Conservation (phyloP, 2,797 vertebrate genomes). For the Lycodopsis pacificus region DNA sequence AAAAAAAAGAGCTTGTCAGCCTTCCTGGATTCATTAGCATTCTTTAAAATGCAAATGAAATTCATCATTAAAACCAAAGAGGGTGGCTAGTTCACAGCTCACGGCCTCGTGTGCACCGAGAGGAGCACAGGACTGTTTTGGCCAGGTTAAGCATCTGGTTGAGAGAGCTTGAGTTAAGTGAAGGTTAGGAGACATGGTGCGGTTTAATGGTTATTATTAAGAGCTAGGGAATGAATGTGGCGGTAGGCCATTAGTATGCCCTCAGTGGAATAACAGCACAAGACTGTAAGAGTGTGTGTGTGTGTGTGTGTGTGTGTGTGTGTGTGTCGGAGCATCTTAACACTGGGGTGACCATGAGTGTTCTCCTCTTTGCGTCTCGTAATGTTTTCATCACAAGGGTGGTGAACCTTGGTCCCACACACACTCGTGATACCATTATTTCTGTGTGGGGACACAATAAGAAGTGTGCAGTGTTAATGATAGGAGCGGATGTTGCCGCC, state of each 20-base stretch:
- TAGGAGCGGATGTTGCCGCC: conserved; percentile 34
- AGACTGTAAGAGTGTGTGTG: conserved; percentile 39
- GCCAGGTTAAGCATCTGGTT: conserved; percentile 67
- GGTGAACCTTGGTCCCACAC: conserved; percentile 29
- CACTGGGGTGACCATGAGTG: conserved; percentile 34
- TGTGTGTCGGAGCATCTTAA: conserved; percentile 34
- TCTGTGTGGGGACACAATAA: conserved; percentile 19
- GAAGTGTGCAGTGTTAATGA: conserved; percentile 49
- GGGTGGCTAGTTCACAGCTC: conserved; percentile 50
- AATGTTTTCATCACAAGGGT: conserved; percentile 53
- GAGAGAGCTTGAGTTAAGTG: conserved; percentile 46
- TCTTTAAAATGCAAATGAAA: conserved; percentile 76
- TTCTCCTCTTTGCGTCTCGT: conserved; percentile 40
- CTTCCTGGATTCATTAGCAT: conserved; percentile 36
- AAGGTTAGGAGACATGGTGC: conserved; percentile 58
- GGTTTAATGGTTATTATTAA: conserved; percentile 66
- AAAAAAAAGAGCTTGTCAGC: conserved; percentile 55
- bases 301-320: conserved; percentile 39
- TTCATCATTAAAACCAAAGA: conserved; percentile 71
- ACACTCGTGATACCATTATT: conserved; percentile 6
- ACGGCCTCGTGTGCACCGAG: conserved; percentile 16
- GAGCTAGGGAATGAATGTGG: conserved; percentile 31
- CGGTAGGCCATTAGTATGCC: conserved; percentile 42
- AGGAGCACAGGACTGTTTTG: conserved; percentile 37
- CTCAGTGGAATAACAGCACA: conserved; percentile 43